Conservation (phyloP, 2,888 invertebrate species). For the Sinohyriopsis cumingii region DNA sequence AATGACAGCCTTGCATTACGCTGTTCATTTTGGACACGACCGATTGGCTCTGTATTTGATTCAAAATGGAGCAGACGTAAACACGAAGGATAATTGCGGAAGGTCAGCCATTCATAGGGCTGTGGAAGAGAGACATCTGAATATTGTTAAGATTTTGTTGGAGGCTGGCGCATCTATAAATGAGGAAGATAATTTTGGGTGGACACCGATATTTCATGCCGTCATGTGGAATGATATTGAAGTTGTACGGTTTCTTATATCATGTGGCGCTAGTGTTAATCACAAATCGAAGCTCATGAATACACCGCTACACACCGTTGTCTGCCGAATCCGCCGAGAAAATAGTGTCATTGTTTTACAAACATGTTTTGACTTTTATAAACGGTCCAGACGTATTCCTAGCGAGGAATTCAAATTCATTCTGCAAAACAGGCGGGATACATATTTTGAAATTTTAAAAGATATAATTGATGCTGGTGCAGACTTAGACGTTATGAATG, state of each 20-base stretch:
- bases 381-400: slow-evolving; percentile 22
- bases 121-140: slow-evolving; percentile 18
- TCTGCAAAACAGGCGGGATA: too few relatives aligned
- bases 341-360: slow-evolving; percentile 1
- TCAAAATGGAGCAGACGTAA: slow-evolving; percentile 13
- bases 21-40: slow-evolving; percentile 18
- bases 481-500: slow-evolving; percentile 16
- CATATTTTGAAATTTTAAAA: slow-evolving; percentile 17
- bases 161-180: slow-evolving; percentile 25
- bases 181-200: slow-evolving; percentile 20
- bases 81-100: slow-evolving; percentile 18
- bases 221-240: slow-evolving; percentile 21
- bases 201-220: slow-evolving; percentile 36
- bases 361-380: slow-evolving; percentile 30
- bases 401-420: slow-evolving; percentile 8
- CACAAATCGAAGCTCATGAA: slow-evolving; percentile 13
- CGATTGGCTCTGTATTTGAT: slow-evolving; percentile 29
- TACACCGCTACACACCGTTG: slow-evolving; percentile 13
- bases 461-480: slow-evolving; percentile 26
- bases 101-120: slow-evolving; percentile 32
- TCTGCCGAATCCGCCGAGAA: too few relatives aligned
- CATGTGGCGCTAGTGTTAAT: slow-evolving; percentile 20
- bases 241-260: slow-evolving; percentile 22
- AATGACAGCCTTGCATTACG: slow-evolving; percentile 25
- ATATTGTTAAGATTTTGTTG: slow-evolving; percentile 20